Base-by-base conservation (phyloP, 2,888 invertebrate species). In the Nebria salina region DNA sequence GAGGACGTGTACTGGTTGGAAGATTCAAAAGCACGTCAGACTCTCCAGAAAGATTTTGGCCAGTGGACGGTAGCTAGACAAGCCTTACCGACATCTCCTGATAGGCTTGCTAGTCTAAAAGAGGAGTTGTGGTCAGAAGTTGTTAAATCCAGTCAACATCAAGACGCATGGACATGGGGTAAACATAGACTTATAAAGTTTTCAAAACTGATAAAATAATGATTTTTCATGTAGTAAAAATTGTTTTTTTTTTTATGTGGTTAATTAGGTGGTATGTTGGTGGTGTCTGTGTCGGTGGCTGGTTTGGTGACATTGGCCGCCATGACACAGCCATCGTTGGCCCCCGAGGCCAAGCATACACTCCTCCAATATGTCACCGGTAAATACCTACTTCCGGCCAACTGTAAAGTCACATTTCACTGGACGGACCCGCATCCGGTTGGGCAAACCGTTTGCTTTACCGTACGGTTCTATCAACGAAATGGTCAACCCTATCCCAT, bases 401-500 rank as follows among this genome's bases (percentile, higher is more conserved):
- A 96, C 89, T 97, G 97, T 88, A 94, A 92, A 88, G 95, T 95
- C 84, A 92, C 93, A 85, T 98, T 97, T 92, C 96, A 96, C 85
- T 98, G 97, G 97, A 92, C 93, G 83, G 97, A 97, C 89, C 97
- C 97, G 20, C 94, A 95, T 86, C 90, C 93, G 13, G 98, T 98
- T 34, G 98, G 97, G 70, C 96, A 95, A 88, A 97, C 97, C 54
- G 95, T 97, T 92, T 95, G 96, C 87, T 97, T 98, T 90, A 94
- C 94, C 81, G 95, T 97, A 84, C 91, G 95, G 91, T 97, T 97
- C 91, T 97, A 93, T 90, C 97, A 97, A 90, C 93, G 97, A 83
- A 97, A 97, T 89, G 97, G 97, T 34, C 96, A 96, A 88, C 96
- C 97, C 84, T 98, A 97, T 91, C 97, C 97, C 84, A 95, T 98